phyloP scores from a whole-genome alignment of 2,113 vertebrate species.

The Myotis brandtii region DNA sequence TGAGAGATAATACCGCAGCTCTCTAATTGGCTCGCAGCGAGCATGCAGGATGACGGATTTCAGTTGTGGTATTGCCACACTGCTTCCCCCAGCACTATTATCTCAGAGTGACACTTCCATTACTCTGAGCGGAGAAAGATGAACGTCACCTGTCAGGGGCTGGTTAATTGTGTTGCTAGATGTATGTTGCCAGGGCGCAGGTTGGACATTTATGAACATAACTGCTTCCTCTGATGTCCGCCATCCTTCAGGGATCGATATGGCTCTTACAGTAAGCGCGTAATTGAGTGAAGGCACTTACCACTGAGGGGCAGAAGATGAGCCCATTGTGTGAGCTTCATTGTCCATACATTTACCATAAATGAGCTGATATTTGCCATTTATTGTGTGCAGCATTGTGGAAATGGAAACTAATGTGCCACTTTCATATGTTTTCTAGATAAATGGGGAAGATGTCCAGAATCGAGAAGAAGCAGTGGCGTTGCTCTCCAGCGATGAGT shows the following conservation, averaged over 20 bases:
- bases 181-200: slow-evolving; percentile 91
- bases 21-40: slow-evolving; percentile 89
- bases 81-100: slow-evolving; percentile 93
- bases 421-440: slow-evolving; percentile 91
- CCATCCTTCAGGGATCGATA: slow-evolving; percentile 91
- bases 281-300: slow-evolving; percentile 91
- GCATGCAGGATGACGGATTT: slow-evolving; percentile 88
- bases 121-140: slow-evolving; percentile 96
- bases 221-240: slow-evolving; percentile 89
- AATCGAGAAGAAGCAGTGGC: slow-evolving; percentile 95
- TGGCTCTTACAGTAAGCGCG: slow-evolving; percentile 87
- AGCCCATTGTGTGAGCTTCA: slow-evolving; percentile 85
- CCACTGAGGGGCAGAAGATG: slow-evolving; percentile 85
- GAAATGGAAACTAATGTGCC: slow-evolving; percentile 88
- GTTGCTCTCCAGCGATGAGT: slow-evolving; percentile 93
- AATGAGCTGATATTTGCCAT: slow-evolving; percentile 88
- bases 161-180: slow-evolving; percentile 98
- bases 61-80: slow-evolving; percentile 86
- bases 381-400: slow-evolving; percentile 86
- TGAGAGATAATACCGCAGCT: slow-evolving; percentile 85
- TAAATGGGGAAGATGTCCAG: slow-evolving; percentile 97
- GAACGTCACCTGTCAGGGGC: slow-evolving; percentile 94
- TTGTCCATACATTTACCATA: slow-evolving; percentile 87
- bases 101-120: slow-evolving; percentile 96
- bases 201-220: slow-evolving; percentile 94